These are phyloP conservation scores for Eriosoma lanigerum DNA, from an alignment of 1,140 invertebrate genomes.

Conservation along the genomic window DNA sequence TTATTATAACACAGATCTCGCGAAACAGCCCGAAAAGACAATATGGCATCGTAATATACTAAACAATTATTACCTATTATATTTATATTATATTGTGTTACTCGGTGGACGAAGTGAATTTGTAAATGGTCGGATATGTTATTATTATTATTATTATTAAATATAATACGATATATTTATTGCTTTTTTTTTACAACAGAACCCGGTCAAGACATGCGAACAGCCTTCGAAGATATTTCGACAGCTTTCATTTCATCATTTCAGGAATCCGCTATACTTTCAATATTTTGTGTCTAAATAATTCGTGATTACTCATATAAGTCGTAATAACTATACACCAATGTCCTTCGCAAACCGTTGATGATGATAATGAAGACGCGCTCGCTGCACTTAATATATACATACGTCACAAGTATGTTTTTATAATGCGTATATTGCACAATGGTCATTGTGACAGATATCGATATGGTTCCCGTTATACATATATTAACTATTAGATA, in stretches of 20 bases:
- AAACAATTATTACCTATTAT: too few species aligned
- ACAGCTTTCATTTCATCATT: slow-evolving; percentile 29
- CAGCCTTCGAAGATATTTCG: slow-evolving; percentile 14
- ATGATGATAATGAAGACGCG: neutral
- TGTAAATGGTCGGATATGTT: neutral
- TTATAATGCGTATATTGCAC: neutral
- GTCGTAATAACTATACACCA: too few species aligned
- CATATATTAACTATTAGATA: too few species aligned
- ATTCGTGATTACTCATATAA: too few species aligned
- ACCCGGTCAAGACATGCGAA: slow-evolving; percentile 14
- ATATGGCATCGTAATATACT: too few species aligned
- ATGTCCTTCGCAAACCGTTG: neutral
- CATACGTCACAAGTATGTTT: neutral
- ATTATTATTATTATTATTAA: neutral
- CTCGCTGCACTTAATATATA: neutral
- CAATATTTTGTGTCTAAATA: slow-evolving; percentile 8
- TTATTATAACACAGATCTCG: too few species aligned
- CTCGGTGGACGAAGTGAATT: neutral
- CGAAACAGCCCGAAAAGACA: too few species aligned
- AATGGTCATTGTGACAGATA: too few species aligned
- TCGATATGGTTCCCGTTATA: too few species aligned
- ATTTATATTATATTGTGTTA: too few species aligned
- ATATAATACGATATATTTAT: neutral
- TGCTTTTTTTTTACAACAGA: neutral
- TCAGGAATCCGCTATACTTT: slow-evolving; percentile 31